Percentiles rank a stretch among this genome's conserved stretches.
Conservation (phyloP, 2,888 invertebrate genomes). For the Sialis fuliginosa region DNA sequence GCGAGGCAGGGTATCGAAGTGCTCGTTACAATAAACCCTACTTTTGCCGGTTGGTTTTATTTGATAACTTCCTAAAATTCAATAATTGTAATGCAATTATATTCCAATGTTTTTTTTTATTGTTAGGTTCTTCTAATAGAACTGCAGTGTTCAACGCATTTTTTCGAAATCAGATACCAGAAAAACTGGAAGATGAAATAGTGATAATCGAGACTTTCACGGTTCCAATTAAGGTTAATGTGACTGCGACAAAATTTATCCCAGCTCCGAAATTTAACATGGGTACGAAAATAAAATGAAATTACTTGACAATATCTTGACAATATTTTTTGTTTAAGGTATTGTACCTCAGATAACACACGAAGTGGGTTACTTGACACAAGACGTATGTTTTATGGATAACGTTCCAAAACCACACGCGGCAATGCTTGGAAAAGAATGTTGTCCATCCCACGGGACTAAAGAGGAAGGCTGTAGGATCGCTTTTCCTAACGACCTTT, state of each 20-base stretch:
- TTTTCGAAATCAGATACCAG: too few species aligned
- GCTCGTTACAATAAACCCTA: slow-evolving; percentile 1
- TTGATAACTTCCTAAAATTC: too few species aligned
- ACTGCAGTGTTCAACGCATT: too few species aligned
- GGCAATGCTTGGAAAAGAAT: slow-evolving; percentile 11
- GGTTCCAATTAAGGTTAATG: too few species aligned
- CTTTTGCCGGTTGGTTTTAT: not conserved
- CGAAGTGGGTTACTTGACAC: slow-evolving; percentile 17
- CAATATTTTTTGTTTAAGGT: slow-evolving; percentile 15
- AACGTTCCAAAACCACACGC: slow-evolving; percentile 14
- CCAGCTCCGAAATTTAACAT: too few species aligned
- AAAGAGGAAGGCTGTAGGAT: slow-evolving; percentile 13
- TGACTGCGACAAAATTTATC: too few species aligned
- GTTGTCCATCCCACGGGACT: slow-evolving; percentile 9
- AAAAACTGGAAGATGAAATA: too few species aligned
- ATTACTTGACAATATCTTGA: too few species aligned
- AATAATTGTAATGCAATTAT: not conserved
- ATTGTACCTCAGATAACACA: slow-evolving; percentile 19
- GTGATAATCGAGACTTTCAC: too few species aligned
- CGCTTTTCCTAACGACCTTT: slow-evolving; percentile 23
- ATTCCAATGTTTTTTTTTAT: too few species aligned
- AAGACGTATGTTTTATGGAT: slow-evolving; percentile 12
- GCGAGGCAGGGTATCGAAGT: slow-evolving; percentile 20
- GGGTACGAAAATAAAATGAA: too few species aligned
- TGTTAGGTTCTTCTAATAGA: too few species aligned